phyloP scores from a whole-genome alignment of 2,797 vertebrate genomes.

The Sebastiscus albofasciatus region DNA sequence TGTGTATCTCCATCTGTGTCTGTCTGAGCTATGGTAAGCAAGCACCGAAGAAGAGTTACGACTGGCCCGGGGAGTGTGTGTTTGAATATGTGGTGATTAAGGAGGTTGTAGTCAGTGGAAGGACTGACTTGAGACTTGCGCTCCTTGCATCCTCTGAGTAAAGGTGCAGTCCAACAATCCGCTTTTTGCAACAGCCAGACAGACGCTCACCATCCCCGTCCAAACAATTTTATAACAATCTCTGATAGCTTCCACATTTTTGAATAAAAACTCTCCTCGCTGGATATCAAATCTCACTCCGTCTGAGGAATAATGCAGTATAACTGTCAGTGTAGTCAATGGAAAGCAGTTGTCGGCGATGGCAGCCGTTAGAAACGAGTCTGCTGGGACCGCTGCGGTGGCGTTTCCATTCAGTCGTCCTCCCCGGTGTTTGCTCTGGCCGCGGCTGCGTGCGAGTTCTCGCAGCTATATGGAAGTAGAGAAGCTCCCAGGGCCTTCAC shows the following conservation, averaged over 20 bases:
- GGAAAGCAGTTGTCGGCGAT: constrained; percentile 31
- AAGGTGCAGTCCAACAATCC: background rate
- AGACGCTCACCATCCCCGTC: background rate
- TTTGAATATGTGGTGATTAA: constrained; percentile 57
- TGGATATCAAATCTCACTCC: constrained; percentile 42
- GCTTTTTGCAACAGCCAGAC: background rate
- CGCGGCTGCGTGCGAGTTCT: constrained; percentile 35
- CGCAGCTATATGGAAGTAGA: constrained; percentile 46
- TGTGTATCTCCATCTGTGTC: constrained; percentile 52
- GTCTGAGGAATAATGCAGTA: constrained; percentile 23
- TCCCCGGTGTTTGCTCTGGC: constrained; percentile 68
- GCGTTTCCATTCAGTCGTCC: constrained; percentile 58
- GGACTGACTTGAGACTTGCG: constrained; percentile 34
- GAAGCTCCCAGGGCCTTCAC: constrained; percentile 39
- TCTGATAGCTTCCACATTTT: constrained; percentile 41
- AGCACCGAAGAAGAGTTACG: constrained; percentile 54
- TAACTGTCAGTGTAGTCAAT: constrained; percentile 42
- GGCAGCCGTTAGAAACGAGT: constrained; percentile 34
- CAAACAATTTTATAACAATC: constrained; percentile 15
- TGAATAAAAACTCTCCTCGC: background rate
- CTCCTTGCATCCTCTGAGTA: constrained; percentile 11
- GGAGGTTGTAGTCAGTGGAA: constrained; percentile 37
- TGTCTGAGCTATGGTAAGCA: constrained; percentile 31
- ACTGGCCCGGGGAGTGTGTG: constrained; percentile 38
- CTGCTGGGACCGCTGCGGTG: constrained; percentile 45